These are phyloP conservation scores for Gasteruption jaculator DNA, from an alignment of 2,888 invertebrate species.

Conservation along the genomic window DNA sequence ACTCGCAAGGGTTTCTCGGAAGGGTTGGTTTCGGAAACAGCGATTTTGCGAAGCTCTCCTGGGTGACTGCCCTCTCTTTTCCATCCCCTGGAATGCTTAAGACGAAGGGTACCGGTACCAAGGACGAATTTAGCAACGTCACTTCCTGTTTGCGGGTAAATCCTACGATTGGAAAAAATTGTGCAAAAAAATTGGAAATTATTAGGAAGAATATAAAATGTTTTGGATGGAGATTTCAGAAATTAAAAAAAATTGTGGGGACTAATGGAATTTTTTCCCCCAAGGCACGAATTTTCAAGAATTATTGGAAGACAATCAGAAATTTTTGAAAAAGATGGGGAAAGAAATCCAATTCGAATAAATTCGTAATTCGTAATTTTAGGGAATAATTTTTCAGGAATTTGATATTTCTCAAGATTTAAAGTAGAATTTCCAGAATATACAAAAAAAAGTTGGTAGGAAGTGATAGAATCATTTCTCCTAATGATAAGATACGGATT, in stretches of 20 bases:
- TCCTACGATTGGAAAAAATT: conserved; percentile 49
- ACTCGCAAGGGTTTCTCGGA: conserved; percentile 57
- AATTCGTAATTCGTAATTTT: no score
- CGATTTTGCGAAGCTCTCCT: conserved; percentile 52
- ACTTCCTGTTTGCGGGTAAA: conserved; percentile 53
- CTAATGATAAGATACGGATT: no score
- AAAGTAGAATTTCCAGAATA: no score
- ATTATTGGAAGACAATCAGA: no score
- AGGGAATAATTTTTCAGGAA: no score
- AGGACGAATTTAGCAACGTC: conserved; percentile 56
- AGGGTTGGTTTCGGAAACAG: conserved; percentile 50
- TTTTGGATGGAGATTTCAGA: neutral
- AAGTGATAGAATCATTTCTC: no score
- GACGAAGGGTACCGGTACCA: conserved; percentile 55
- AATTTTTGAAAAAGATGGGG: neutral
- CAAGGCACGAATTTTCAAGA: no score
- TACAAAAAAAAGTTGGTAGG: no score
- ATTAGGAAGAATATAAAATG: conserved; percentile 6
- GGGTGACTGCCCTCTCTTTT: conserved; percentile 53
- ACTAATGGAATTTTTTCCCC: no score
- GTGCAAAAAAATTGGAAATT: conserved; percentile 17
- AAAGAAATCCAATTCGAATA: no score
- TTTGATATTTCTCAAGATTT: no score
- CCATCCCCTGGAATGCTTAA: conserved; percentile 57
- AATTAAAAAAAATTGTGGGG: no score